Base-by-base conservation (phyloP, 2,888 invertebrate species). In the Cryptocephalus primarius region DNA sequence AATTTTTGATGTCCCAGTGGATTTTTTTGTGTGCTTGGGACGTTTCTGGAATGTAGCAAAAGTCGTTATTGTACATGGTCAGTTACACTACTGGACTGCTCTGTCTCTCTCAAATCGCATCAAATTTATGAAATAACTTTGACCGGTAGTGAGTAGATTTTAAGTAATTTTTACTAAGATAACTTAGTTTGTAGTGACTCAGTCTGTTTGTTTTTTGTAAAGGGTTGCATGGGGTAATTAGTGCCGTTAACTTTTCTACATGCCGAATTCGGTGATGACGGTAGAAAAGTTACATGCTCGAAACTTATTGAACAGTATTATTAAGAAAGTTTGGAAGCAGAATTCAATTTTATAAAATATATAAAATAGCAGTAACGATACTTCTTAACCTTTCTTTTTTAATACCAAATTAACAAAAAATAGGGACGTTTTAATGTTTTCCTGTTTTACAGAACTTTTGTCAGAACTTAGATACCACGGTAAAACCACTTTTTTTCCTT, bases 21-120 rank as follows among this genome's bases (percentile, higher is more conserved):
- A 58, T 78, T 85, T 62, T 75, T 91, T 60, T 82, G 85, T 68
- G 88, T 87, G 64, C 77, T 77, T 73, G n/a, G n/a, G 75, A 74
- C 70, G 62, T 62, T 52, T 62, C 55, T 55, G 60, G 56, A 55
- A 57, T 50, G 36, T 43, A 50, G 52, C 63, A 61, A 63, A 65
- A 65, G 64, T 65, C 62, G 61, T 61, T 60, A 60, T 56, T 64
- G 67, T 64, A 62, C 63, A 65, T 65, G 63, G 70, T 67, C 70
- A 69, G 69, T 63, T 64, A 66, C 69, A 70, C 69, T 69, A 65
- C 66, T 68, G 68, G 67, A 64, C 66, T 62, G 63, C 62, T 65
- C 60, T 61, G 22, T 22, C 22, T 22, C 22, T 22, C 22, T 22
- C 22, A 66, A 57, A 64, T 64, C 69, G 22, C 22, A 51, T 53